Base-by-base conservation (phyloP, 2,888 invertebrate species). In the Caenorhabditis auriculariae region DNA sequence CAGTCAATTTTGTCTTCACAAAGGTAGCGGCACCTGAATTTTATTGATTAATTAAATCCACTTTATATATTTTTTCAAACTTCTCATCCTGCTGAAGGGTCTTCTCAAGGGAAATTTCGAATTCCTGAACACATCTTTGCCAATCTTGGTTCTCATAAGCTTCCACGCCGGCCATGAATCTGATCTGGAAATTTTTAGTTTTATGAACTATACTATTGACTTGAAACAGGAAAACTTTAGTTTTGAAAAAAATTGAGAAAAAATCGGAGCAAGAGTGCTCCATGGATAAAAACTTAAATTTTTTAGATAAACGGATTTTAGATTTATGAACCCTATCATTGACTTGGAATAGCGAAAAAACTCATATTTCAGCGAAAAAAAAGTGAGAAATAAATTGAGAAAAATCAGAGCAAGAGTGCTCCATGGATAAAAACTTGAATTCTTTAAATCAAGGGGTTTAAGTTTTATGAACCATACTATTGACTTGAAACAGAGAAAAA, bases 1-100 rank as follows among this genome's bases (percentile, higher is more conserved):
- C 76, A 77, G 48, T 78, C 77, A 38, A 78, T 55, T 37, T 70
- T 68, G 49, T 78, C 76, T 35, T 77, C 72, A 52, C 78, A 78
- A 9, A 69, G 42, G 46, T 64, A 42, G 9, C 74, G 65, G 41
- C 72, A 75, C 15, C 53, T 59, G 41, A 4, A 44, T 15, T 4
- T 28, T n/a, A 28, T 4, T 12, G 28, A 6, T 29, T n/a, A 28
- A 27, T n/a, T n/a, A n/a, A n/a, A n/a, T n/a, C n/a, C n/a, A 17
- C 28, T 35, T 19, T 26, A 3, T 5, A 46, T 29, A 6, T 21
- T 2, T 74, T 26, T n/a, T 35, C 42, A 43, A 55, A 67, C 32
- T 55, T 54, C 6, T 57, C 57, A 15, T 69, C 68, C 28, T 69
- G 58, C 4, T 48, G 39, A 7, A 66, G 15, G 2, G 68, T 17